Percentiles rank a stretch among this genome's conserved stretches.
Evolutionary conservation across 2,888 invertebrate genomes (phyloP).

Genomic region (Harmothoe impar): DNA sequence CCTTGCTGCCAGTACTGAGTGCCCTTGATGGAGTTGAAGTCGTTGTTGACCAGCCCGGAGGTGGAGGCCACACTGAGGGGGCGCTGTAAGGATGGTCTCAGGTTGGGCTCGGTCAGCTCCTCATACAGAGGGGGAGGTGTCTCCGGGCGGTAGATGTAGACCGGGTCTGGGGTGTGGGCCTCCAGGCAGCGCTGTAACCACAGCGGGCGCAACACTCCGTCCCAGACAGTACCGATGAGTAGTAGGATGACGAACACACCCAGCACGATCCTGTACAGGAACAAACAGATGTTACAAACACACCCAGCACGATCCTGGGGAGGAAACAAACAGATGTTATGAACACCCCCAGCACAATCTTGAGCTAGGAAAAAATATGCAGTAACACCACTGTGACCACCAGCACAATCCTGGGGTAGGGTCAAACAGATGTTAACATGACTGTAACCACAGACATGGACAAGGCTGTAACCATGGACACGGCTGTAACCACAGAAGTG

Average conservation of each 20-base stretch:
- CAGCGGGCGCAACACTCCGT: background rate
- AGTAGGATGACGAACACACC: background rate
- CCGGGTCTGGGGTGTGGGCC: background rate
- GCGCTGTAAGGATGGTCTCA: background rate
- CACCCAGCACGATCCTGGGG: too few relatives aligned
- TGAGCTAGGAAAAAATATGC: too few relatives aligned
- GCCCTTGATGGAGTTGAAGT: background rate
- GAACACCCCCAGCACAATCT: too few relatives aligned
- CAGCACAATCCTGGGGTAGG: too few relatives aligned
- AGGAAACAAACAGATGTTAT: too few relatives aligned
- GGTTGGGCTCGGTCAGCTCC: background rate
- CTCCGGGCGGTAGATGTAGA: background rate
- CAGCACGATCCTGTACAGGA: background rate
- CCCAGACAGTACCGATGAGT: constrained; percentile 5
- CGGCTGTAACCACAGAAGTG: too few relatives aligned
- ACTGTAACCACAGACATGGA: too few relatives aligned
- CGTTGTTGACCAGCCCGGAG: background rate
- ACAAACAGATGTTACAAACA: too few relatives aligned
- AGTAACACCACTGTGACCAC: too few relatives aligned
- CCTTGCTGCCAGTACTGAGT: background rate
- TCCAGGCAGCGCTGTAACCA: background rate
- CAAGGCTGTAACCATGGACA: too few relatives aligned
- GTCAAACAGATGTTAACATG: too few relatives aligned
- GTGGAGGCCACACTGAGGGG: background rate
- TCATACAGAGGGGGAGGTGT: background rate